phyloP scores from a whole-genome alignment of 1,140 invertebrate genomes.

The Neocloeon triangulifer region DNA sequence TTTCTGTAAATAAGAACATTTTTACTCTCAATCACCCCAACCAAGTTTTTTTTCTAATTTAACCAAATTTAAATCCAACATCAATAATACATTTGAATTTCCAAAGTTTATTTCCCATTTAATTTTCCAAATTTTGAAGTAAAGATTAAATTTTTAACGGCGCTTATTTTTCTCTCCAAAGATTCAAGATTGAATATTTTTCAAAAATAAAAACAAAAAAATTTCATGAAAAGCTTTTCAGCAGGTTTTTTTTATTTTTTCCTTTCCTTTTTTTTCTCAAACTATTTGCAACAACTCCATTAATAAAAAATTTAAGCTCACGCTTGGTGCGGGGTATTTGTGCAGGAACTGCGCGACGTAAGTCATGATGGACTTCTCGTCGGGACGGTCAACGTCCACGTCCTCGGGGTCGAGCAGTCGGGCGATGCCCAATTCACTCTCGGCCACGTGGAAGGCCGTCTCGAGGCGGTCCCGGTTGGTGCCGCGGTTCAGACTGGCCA shows the following conservation, averaged over 20 bases:
- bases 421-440: slow-evolving; percentile 80
- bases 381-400: slow-evolving; percentile 89
- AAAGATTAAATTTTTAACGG: too few relatives aligned
- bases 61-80: too few relatives aligned
- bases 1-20: too few relatives aligned
- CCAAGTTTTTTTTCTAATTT: too few relatives aligned
- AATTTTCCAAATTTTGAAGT: too few relatives aligned
- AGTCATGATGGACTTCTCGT: slow-evolving; percentile 98
- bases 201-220: too few relatives aligned
- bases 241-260: too few relatives aligned
- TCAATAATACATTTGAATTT: too few relatives aligned
- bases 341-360: slow-evolving; percentile 97
- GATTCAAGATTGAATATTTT: too few relatives aligned
- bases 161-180: background rate
- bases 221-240: too few relatives aligned
- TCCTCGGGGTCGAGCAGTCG: slow-evolving; percentile 85
- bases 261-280: background rate
- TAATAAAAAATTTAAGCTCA: slow-evolving; percentile 6
- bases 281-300: background rate
- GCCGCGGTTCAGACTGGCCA: slow-evolving; percentile 50
- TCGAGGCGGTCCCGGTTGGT: slow-evolving; percentile 66
- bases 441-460: slow-evolving; percentile 83
- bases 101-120: background rate
- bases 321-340: slow-evolving; percentile 66
- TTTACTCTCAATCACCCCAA: too few relatives aligned